Evolutionary conservation across 2,888 invertebrate species (phyloP).

Genomic region (Hypercompe scribonia): DNA sequence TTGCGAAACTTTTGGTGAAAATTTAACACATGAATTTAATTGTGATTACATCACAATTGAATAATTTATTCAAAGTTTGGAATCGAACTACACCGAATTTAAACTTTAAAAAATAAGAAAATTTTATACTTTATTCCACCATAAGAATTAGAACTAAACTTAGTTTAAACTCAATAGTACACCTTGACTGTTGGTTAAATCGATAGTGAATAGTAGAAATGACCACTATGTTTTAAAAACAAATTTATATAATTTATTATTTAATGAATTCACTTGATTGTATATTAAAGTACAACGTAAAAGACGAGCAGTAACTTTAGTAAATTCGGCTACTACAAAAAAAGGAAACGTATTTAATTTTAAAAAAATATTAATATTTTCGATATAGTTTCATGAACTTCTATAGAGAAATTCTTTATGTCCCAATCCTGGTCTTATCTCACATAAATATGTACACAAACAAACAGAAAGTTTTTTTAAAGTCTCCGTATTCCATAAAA

Average conservation of each 20-base stretch:
- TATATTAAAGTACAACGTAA: too few species aligned
- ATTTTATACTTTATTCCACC: neutral
- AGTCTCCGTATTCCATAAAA: neutral
- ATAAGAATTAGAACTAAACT: neutral
- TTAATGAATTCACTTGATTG: too few species aligned
- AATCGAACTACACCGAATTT: neutral
- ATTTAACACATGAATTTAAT: neutral
- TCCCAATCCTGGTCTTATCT: neutral
- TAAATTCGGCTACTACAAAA: too few species aligned
- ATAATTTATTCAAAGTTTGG: neutral
- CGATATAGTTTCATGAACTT: neutral
- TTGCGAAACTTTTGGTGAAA: neutral
- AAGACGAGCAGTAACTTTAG: too few species aligned
- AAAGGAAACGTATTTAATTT: too few species aligned
- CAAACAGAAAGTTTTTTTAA: neutral
- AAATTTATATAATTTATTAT: too few species aligned
- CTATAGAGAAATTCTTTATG: neutral
- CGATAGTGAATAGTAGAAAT: neutral
- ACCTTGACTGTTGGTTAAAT: neutral
- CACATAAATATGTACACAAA: too few species aligned
- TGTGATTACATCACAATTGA: neutral
- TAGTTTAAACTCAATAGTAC: neutral
- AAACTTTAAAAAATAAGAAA: neutral
- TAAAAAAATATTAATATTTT: too few species aligned
- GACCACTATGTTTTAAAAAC: neutral